Base-by-base conservation (phyloP, 2,113 vertebrate genomes). In the Peromyscus californicus region DNA sequence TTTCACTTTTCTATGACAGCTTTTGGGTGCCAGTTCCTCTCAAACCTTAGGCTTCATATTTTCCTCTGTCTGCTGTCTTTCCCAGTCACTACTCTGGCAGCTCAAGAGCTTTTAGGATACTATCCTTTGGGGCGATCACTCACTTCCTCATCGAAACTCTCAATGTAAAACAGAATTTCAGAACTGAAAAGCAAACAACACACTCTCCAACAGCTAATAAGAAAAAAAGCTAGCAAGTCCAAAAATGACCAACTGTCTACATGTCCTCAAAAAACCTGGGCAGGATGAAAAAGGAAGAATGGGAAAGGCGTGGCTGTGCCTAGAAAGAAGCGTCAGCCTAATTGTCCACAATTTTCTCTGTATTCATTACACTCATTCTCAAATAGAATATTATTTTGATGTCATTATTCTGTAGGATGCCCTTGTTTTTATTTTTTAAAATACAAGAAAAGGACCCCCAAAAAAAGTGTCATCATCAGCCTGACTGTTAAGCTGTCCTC, bases 361-460 rank as follows among this genome's bases (percentile, higher is more conserved):
- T 16, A 83, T 90, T 98, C 93, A 95, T 93, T 93, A 95, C 13
- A 29, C 83, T 90, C 79, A 90, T 93, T 97, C 97, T 96, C 89
- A 97, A 96, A 93, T 79, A 54, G 72, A 10, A 31, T 90, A 57
- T 97, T 97, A 97, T 89, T 97, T 90, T 67, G 89, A 91, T 93
- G 89, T 70, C 83, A 92, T 97, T 95, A 93, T 97, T 97, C 82
- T 82, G 42, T 9, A 67, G 83, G 83, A 95, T 92, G 75, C 97
- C 91, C 94, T 97, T 97, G 89, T 94, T 96, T 98, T 95, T 96
- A 89, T 88, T 89, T 95, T 97, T 96, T 75, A 17, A 63, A 97
- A 97, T 85, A 91, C 24, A 97, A 97, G 94, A 97, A 97, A 97
- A 82, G 63, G 69, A 96, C 48, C 42, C 70, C 89, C 54, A 12